Evolutionary conservation across 2,797 vertebrate genomes (phyloP).

Genomic region (Xenops minutus): DNA sequence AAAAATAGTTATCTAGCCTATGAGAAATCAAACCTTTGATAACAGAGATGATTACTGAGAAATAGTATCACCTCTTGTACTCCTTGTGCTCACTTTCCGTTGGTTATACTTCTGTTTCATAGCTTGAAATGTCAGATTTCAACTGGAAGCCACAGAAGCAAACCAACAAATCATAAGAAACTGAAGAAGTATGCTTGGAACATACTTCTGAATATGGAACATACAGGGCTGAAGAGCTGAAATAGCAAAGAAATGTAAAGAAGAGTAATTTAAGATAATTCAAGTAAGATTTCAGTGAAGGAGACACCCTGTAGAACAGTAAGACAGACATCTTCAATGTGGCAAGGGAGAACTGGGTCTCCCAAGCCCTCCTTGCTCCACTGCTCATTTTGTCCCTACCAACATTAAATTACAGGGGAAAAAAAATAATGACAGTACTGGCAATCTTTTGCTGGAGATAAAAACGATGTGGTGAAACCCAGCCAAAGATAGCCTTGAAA

Average conservation of each 20-base stretch:
- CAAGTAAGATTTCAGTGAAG: neutral
- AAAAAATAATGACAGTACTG: neutral
- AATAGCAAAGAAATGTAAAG: neutral
- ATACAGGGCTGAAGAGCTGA: neutral
- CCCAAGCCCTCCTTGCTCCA: neutral
- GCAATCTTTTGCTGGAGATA: neutral
- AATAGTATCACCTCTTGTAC: neutral
- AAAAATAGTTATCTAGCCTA: neutral
- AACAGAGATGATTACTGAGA: neutral
- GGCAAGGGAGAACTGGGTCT: neutral
- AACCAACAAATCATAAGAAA: neutral
- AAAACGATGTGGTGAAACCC: neutral
- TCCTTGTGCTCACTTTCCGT: neutral
- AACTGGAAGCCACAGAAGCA: neutral
- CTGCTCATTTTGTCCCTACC: neutral
- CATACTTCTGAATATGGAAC: too few relatives aligned
- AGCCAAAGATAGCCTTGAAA: neutral
- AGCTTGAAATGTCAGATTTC: neutral
- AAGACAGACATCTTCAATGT: neutral
- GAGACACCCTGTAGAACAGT: neutral
- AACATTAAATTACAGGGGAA: neutral
- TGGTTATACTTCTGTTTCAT: neutral
- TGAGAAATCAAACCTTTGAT: neutral
- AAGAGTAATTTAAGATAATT: neutral
- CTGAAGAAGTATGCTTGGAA: neutral